Conservation (phyloP, 2,113 vertebrate species). For the Bujurquina vittata region DNA sequence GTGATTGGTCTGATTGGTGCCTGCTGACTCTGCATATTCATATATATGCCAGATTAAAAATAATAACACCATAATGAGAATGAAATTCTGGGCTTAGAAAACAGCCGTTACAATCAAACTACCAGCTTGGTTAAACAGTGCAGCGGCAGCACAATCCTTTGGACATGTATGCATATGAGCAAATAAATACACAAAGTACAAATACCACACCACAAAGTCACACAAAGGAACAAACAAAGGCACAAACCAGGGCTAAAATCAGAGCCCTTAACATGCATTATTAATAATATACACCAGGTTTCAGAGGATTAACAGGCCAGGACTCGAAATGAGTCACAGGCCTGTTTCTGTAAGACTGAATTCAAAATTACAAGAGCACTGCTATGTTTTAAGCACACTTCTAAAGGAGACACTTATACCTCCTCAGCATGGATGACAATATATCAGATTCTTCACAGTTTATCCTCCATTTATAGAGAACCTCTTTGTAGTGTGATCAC, state of each 20-base stretch:
- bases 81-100: not conserved
- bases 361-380: constrained; percentile 3
- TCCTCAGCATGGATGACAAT: constrained; percentile 26
- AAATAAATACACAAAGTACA: not conserved
- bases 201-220: not conserved
- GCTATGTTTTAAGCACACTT: constrained; percentile 21
- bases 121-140: not conserved
- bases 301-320: constrained; percentile 18
- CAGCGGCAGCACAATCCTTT: not conserved
- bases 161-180: not conserved
- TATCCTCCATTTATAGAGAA: constrained; percentile 49
- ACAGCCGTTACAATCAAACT: not conserved
- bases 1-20: fast-evolving
- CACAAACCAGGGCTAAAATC: constrained; percentile 41
- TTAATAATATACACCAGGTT: constrained; percentile 40
- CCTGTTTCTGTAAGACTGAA: constrained; percentile 31
- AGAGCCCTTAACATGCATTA: constrained; percentile 59
- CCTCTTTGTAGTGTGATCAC: constrained; percentile 48
- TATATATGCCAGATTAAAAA: not conserved
- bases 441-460: constrained; percentile 52
- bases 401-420: constrained; percentile 40
- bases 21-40: not conserved
- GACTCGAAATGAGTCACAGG: constrained; percentile 13
- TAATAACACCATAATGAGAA: not conserved
- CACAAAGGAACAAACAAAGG: constrained; percentile 29